Conservation (phyloP, 2,113 vertebrate genomes). For the Penelope pileata region DNA sequence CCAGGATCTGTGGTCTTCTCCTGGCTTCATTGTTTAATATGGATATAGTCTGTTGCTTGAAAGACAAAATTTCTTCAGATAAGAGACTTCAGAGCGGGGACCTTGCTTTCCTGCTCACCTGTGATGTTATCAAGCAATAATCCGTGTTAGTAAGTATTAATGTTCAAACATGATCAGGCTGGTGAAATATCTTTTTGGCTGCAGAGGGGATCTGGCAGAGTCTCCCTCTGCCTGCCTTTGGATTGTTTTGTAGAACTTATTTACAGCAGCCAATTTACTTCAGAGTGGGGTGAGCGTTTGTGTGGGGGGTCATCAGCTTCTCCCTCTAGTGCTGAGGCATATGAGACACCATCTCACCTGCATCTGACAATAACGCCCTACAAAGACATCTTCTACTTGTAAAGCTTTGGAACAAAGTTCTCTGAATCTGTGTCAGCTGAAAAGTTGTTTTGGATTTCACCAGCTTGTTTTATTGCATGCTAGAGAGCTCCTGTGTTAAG, state of each 20-base stretch:
- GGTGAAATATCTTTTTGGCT: constrained; percentile 33
- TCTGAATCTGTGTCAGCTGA: background rate
- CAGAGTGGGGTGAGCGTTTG: background rate
- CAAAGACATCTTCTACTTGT: background rate
- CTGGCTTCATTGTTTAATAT: background rate
- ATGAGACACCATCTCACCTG: background rate
- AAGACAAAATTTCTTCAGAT: constrained; percentile 10
- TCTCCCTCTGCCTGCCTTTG: background rate
- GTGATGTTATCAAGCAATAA: constrained; percentile 59
- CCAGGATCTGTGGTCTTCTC: background rate
- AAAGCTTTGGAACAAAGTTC: background rate
- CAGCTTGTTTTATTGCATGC: background rate
- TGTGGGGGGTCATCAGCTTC: background rate
- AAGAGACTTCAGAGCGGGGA: constrained; percentile 27
- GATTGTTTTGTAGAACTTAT: background rate
- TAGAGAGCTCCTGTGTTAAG: background rate
- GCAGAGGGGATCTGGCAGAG: constrained; percentile 27
- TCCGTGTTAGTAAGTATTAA: constrained; percentile 41
- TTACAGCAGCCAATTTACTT: background rate
- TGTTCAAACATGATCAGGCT: constrained; percentile 50
- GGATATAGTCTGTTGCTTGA: background rate
- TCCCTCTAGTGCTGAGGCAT: background rate
- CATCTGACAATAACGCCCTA: background rate
- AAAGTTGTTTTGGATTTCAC: background rate
- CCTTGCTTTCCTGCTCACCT: constrained; percentile 14